Conservation (phyloP, 2,797 vertebrate species). For the Taeniopygia guttata region DNA sequence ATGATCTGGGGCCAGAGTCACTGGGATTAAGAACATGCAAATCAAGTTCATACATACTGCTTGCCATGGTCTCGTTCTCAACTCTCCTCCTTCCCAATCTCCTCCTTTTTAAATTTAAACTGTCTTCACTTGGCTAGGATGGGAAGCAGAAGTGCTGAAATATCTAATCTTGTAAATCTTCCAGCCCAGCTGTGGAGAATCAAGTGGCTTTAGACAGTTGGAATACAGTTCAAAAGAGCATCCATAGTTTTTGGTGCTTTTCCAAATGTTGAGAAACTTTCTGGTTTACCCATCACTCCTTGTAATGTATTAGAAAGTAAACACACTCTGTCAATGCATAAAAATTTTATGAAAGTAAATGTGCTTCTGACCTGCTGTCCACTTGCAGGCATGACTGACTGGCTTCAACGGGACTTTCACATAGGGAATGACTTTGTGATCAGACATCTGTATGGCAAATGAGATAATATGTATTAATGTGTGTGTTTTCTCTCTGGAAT, state of each 20-base stretch:
- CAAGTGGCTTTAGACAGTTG: constrained; percentile 31
- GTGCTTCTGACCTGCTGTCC: neutral
- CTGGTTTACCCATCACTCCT: constrained; percentile 19
- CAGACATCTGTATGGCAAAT: neutral
- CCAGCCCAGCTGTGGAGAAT: constrained; percentile 53
- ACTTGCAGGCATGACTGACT: neutral
- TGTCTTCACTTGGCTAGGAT: neutral
- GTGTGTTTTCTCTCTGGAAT: constrained; percentile 46
- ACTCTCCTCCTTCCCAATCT: accelerated
- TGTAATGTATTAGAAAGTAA: constrained; percentile 33
- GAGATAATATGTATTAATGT: neutral
- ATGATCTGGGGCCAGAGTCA: neutral
- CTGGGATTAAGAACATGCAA: neutral
- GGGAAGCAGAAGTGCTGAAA: constrained; percentile 46
- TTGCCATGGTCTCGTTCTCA: neutral
- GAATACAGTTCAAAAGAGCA: constrained; percentile 41
- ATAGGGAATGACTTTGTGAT: neutral
- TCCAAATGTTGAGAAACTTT: constrained; percentile 14
- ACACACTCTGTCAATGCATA: neutral
- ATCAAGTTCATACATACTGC: neutral
- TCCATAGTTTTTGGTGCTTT: constrained; percentile 8
- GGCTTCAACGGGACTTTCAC: neutral
- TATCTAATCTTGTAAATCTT: constrained; percentile 29
- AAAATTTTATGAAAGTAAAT: neutral
- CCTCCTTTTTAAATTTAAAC: neutral